These are phyloP conservation scores for Calliphora vicina DNA, from an alignment of 1,140 invertebrate genomes.

Conservation along the genomic window DNA sequence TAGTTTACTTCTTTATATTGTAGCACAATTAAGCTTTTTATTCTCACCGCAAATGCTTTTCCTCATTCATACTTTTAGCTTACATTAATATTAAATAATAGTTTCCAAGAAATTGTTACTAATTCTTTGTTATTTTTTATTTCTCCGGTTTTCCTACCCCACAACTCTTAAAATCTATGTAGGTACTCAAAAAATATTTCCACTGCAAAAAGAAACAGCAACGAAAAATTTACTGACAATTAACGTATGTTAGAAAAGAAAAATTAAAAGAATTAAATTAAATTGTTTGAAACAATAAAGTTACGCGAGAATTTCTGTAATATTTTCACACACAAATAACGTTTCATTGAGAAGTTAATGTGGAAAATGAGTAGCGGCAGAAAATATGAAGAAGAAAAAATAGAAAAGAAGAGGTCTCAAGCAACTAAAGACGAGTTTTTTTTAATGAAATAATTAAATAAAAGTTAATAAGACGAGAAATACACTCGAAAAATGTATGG, in stretches of 20 bases:
- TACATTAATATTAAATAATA: not conserved
- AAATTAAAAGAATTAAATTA: not conserved
- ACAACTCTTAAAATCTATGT: too few species aligned
- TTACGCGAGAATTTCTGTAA: not conserved
- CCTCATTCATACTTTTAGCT: not conserved
- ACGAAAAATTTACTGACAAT: not conserved
- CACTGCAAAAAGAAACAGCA: not conserved
- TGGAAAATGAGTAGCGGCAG: not conserved
- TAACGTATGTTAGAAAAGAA: not conserved
- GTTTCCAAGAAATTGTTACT: conserved; percentile 4
- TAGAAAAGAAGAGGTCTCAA: not conserved
- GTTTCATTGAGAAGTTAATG: not conserved
- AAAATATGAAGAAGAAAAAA: not conserved
- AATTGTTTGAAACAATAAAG: not conserved
- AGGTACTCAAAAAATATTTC: not conserved
- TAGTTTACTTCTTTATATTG: too few species aligned
- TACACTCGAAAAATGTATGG: not conserved
- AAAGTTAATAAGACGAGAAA: not conserved
- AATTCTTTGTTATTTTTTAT: not conserved
- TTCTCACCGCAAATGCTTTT: not conserved
- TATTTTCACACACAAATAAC: conserved; percentile 13
- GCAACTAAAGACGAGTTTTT: not conserved
- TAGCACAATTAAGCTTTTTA: not conserved
- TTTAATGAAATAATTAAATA: not conserved
- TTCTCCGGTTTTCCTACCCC: not conserved